phyloP scores from a whole-genome alignment of 2,113 vertebrate genomes.

The Monarcha castaneiventris region DNA sequence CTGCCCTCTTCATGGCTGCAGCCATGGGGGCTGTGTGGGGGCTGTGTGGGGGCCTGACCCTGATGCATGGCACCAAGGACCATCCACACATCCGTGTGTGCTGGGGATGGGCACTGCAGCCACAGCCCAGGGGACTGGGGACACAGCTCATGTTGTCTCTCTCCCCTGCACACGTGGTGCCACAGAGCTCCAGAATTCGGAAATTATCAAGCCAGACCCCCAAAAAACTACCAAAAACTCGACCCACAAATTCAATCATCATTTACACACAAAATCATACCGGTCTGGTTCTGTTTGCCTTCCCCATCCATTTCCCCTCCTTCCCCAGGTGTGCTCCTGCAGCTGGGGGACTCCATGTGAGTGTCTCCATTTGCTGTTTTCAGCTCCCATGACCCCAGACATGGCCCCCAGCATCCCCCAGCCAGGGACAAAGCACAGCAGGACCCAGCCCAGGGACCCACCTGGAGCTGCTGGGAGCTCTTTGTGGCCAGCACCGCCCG shows the following conservation, averaged over 20 bases:
- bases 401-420: neutral
- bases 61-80: neutral
- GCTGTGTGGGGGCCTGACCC: neutral
- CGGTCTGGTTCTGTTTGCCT: neutral
- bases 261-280: fast-evolving
- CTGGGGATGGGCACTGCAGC: fast-evolving
- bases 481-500: neutral
- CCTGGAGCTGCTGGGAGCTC: neutral
- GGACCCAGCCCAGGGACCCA: neutral
- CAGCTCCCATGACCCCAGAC: neutral
- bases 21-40: neutral
- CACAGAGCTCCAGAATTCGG: neutral
- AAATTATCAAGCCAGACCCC: neutral
- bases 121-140: neutral
- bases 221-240: neutral
- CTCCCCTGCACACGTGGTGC: fast-evolving
- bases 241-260: neutral
- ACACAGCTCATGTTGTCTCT: fast-evolving
- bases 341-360: fast-evolving
- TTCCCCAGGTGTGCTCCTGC: neutral
- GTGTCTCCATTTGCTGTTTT: neutral
- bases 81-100: fast-evolving
- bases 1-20: neutral
- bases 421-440: neutral
- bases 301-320: neutral